Evolutionary conservation across 1,140 invertebrate species (phyloP).

Genomic region (Thalassaphorura encarpata): DNA sequence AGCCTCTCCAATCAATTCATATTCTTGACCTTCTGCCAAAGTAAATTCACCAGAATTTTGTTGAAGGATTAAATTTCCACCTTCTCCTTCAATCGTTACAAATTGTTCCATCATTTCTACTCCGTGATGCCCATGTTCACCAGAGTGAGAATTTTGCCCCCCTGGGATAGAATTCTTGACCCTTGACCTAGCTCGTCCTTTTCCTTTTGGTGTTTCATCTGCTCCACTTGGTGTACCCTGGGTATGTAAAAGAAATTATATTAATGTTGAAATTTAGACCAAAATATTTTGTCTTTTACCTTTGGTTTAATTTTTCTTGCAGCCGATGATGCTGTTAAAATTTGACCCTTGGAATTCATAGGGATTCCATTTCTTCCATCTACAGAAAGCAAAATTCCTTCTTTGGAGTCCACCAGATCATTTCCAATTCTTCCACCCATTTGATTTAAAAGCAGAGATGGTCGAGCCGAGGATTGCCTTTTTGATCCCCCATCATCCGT

Average conservation of each 20-base stretch:
- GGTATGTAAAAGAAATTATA: neutral
- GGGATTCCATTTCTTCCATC: neutral
- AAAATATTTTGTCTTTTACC: neutral
- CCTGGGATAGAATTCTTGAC: neutral
- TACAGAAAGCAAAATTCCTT: neutral
- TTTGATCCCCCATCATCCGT: constrained; percentile 8
- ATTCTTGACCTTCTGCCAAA: constrained; percentile 30
- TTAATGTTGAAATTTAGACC: neutral
- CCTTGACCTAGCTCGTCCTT: neutral
- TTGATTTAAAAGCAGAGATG: too few species aligned
- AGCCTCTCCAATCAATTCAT: constrained; percentile 30
- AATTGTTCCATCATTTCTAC: neutral
- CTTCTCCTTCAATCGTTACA: constrained; percentile 6
- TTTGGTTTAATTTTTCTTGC: neutral
- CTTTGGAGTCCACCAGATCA: neutral
- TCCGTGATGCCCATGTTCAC: too few species aligned
- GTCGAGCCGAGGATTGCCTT: too few species aligned
- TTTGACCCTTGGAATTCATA: neutral
- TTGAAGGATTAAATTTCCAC: constrained; percentile 12
- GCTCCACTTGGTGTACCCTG: neutral
- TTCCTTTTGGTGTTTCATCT: neutral
- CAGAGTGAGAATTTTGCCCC: too few species aligned
- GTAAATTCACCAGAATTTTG: constrained; percentile 25
- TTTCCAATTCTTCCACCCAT: neutral
- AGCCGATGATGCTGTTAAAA: neutral